Evolutionary conservation across 2,888 invertebrate genomes (phyloP), one percentile per base, ranked within the genome.

Genomic region (Leptura quadrifasciata): DNA sequence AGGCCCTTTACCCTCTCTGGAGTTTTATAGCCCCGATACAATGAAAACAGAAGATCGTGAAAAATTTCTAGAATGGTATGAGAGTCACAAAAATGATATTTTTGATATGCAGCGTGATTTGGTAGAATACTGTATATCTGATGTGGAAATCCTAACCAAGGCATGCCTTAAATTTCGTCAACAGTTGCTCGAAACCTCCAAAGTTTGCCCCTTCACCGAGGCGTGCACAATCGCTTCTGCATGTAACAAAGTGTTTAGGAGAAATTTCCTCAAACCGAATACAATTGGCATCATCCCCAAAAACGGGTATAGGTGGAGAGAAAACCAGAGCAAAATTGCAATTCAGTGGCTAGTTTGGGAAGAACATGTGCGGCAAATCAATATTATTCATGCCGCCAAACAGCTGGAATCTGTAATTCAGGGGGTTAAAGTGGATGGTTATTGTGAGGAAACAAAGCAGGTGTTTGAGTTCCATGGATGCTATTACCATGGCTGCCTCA

Each of bases 81-180:
- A 73, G n/a, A n/a, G n/a, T n/a, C 54, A 58, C 18, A 70, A 73
- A 20, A 72, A 71, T 82, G 18, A 80, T 75, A 73, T 85, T 81
- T 86, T 86, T 73, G 74, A 86, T 77, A 81, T 86, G 64, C 35
- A 80, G 69, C 77, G 81, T 20, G 85, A 86, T 47, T 47, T 87
- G 2, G 63, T 83, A 0, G 76, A 75, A 83, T 85, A 77, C 78
- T 18, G 60, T 80, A 31, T n/a, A 18, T 31, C 27, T 4, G 27
- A 31, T 31, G 27, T 31, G 0, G 27, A 31, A 31, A 31, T 31
- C n/a, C n/a, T n/a, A n/a, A 31, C 8, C 8, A 8, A 31, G 8
- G 8, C 0, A 31, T 2, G 27, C 27, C 5, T 31, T 5, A 31
- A 31, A 31, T 31, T 31, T 31, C 27, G 27, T 2, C 4, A 8